Base-by-base conservation (phyloP, 2,888 invertebrate genomes). In the Andrena bicolor region DNA sequence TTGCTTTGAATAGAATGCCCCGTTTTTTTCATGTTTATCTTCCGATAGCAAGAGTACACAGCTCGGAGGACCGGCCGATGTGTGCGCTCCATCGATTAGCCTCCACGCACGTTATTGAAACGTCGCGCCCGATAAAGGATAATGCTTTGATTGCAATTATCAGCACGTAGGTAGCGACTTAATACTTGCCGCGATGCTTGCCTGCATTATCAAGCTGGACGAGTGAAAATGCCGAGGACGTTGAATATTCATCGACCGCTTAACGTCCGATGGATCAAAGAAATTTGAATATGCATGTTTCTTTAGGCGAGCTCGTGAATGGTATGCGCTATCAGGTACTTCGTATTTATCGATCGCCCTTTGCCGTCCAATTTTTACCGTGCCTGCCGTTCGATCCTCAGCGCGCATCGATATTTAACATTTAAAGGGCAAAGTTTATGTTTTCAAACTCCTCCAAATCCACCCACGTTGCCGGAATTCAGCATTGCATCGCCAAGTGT, bases 221-320 rank as follows among this genome's bases (percentile, higher is more conserved):
- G 16, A 41, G 16, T 61, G 16, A 75, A 82, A 80, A 68, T 51
- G 63, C 71, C 70, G 32, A 0, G 16, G 35, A 23, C 8, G 23
- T 75, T 82, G 75, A 82, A 82, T 82, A 82, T 82, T 82, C 82
- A 75, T 70, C 51, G 66, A 23, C 61, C 66, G 23, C 56, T 80
- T 75, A 80, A 51, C 56, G 66, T 75, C 61, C 63, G 66, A 66
- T 58, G 70, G 74, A 80, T 80, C 82, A 71, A 80, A 82, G 75
- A 68, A 71, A 75, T 63, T 66, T 71, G 70, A 80, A 80, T 82
- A 82, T 80, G 69, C 70, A 82, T 82, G 80, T 41, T 74, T 66
- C 73, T 70, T 58, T 49, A 23, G 48, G 26, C 28, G 41, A 65
- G 53, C 70, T 53, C 61, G 74, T 60, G 68, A 71, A 80, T 53